These are phyloP conservation scores for Heliocidaris erythrogramma DNA, from an alignment of 35 echinoderm and acorn worm species.

Conservation along the genomic window DNA sequence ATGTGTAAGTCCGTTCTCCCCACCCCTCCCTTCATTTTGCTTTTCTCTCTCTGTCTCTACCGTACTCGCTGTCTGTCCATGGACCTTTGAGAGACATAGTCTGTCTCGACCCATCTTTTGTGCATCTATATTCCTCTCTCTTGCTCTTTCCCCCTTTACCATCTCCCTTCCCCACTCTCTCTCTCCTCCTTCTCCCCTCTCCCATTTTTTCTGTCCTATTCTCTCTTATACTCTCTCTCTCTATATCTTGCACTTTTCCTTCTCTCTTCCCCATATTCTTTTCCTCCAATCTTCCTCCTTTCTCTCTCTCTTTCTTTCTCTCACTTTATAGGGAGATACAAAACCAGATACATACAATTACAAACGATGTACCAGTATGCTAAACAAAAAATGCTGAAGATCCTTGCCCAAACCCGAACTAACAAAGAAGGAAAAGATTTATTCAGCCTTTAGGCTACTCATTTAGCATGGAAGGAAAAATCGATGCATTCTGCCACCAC, in stretches of 20 bases:
- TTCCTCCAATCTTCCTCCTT: not conserved
- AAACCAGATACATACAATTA: not conserved
- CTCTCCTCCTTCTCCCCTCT: not conserved
- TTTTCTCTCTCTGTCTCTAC: not conserved
- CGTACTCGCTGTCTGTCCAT: not conserved
- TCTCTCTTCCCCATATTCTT: not conserved
- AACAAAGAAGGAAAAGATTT: conserved; percentile 12
- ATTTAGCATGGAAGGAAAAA: conserved; percentile 17
- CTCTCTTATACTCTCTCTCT: not conserved
- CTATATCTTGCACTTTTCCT: too few relatives aligned
- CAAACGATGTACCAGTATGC: not conserved
- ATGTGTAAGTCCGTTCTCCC: too few relatives aligned
- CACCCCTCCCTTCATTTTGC: not conserved
- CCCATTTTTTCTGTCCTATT: not conserved
- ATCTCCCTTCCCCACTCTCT: not conserved
- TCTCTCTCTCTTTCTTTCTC: not conserved
- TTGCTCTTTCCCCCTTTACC: not conserved
- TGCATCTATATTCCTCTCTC: not conserved
- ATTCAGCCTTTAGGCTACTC: conserved; percentile 9
- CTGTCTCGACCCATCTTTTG: not conserved
- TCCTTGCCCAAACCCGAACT: not conserved
- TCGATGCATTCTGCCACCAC: not conserved
- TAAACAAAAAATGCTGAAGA: not conserved
- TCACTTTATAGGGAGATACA: not conserved
- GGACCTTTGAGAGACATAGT: too few relatives aligned